Evolutionary conservation across 2,888 invertebrate genomes (phyloP).

Genomic region (Apoderus coryli): DNA sequence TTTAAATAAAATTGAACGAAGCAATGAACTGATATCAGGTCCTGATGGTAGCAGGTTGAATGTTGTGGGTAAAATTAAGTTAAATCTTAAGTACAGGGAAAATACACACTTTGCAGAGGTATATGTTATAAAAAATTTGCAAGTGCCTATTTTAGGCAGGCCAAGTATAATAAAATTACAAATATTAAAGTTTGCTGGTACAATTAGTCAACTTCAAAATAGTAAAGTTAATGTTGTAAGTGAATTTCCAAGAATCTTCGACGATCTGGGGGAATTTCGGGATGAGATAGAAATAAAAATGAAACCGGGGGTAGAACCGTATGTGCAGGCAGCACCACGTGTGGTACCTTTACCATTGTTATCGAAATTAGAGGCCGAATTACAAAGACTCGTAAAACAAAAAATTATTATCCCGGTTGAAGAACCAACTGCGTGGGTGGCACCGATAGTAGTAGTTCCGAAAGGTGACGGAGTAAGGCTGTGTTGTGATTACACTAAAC

Average conservation of each 20-base stretch:
- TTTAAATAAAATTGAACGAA: slow-evolving; percentile 2
- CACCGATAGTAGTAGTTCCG: slow-evolving; percentile 13
- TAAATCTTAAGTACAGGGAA: slow-evolving; percentile 2
- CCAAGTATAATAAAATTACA: slow-evolving; percentile 3
- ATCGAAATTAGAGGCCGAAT: slow-evolving; percentile 10
- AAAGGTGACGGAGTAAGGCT: no score
- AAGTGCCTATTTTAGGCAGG: no score
- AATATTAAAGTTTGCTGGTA: slow-evolving; percentile 2
- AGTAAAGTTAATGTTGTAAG: no score
- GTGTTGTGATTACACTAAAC: slow-evolving; percentile 14
- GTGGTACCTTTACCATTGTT: slow-evolving; percentile 12
- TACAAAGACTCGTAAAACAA: slow-evolving; percentile 7
- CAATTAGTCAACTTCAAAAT: no score
- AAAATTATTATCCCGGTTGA: slow-evolving; percentile 11
- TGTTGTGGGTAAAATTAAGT: slow-evolving; percentile 5
- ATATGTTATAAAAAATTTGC: slow-evolving; percentile 5
- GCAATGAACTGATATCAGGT: slow-evolving; percentile 8
- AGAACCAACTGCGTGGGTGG: slow-evolving; percentile 12
- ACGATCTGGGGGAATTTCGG: slow-evolving; percentile 4
- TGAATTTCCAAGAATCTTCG: slow-evolving; percentile 3
- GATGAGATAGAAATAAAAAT: slow-evolving; percentile 9
- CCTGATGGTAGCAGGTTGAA: slow-evolving; percentile 8
- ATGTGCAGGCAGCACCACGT: slow-evolving; percentile 10
- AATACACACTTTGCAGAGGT: background rate
- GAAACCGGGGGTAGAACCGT: slow-evolving; percentile 7